A percentile compares a stretch with the other conserved stretches of the same genome.
Conservation (phyloP, 53 echinoderm and acorn worm species). For the Actinopyga echinites region DNA sequence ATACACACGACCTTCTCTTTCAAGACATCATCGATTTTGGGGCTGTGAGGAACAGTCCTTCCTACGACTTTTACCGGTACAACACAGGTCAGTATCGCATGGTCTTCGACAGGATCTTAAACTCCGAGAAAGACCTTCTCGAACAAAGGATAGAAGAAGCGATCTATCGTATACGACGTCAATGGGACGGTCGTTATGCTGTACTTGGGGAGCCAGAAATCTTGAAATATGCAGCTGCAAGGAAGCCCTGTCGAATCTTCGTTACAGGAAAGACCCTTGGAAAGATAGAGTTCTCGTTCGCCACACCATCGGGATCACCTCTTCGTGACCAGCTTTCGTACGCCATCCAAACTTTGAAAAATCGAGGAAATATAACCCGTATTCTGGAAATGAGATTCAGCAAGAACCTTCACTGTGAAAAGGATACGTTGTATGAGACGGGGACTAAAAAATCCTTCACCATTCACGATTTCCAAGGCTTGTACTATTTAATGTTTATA, state of each 20-base stretch:
- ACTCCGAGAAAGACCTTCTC: constrained; percentile 62
- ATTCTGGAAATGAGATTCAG: constrained; percentile 57
- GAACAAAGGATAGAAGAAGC: constrained; percentile 72
- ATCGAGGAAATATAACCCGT: constrained; percentile 44
- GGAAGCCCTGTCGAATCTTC: constrained; percentile 80
- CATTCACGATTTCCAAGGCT: constrained; percentile 74
- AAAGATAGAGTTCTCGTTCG: constrained; percentile 76
- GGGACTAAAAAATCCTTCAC: constrained; percentile 79
- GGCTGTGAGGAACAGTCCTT: constrained; percentile 76
- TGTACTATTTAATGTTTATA: constrained; percentile 80
- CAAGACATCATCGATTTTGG: constrained; percentile 75
- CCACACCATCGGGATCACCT: constrained; percentile 85
- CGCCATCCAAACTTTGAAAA: constrained; percentile 61
- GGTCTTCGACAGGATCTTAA: constrained; percentile 66
- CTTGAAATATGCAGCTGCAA: constrained; percentile 72
- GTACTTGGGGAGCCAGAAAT: constrained; percentile 76
- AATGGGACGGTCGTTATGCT: constrained; percentile 86
- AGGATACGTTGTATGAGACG: constrained; percentile 59
- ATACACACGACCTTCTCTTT: constrained; percentile 62
- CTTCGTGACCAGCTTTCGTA: constrained; percentile 91
- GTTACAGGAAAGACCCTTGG: constrained; percentile 73
- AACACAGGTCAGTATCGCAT: constrained; percentile 54
- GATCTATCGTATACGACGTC: constrained; percentile 61
- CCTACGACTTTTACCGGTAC: constrained; percentile 75
- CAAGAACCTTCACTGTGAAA: constrained; percentile 60